phyloP scores from a whole-genome alignment of 2,797 vertebrate species.

The Valencia hispanica region DNA sequence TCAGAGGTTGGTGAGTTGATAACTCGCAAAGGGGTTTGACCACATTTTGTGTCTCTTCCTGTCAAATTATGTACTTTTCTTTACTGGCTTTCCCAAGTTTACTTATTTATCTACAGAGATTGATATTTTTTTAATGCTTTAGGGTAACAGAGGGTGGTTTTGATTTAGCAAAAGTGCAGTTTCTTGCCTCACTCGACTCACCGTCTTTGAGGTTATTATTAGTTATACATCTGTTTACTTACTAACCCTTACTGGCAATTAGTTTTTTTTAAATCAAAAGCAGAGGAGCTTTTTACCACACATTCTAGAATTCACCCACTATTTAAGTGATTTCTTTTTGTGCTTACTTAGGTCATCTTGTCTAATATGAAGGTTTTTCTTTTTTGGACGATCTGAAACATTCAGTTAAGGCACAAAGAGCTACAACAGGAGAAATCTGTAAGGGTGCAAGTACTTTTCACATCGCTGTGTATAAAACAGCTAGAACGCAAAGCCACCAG shows the following conservation, averaged over 20 bases:
- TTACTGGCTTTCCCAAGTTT: not conserved
- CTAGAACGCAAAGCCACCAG: not conserved
- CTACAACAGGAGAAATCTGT: no score
- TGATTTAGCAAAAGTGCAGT: not conserved
- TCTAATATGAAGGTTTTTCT: not conserved
- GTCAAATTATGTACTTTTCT: slow-evolving; percentile 5
- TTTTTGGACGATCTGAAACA: not conserved
- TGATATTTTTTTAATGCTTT: not conserved
- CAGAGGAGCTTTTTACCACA: not conserved
- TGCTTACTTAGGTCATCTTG: not conserved
- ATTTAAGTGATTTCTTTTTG: not conserved
- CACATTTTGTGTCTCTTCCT: slow-evolving; percentile 29
- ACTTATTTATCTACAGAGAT: not conserved
- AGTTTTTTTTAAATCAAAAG: no score
- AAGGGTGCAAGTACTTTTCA: not conserved
- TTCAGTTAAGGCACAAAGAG: not conserved
- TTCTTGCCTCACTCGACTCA: not conserved
- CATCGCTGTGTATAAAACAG: not conserved
- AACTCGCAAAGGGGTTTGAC: slow-evolving; percentile 39
- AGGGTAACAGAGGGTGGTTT: no score
- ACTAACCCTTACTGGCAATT: not conserved
- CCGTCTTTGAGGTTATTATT: not conserved
- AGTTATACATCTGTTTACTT: not conserved
- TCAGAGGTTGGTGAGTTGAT: slow-evolving; percentile 66
- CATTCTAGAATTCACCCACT: not conserved